Base-by-base conservation (phyloP, 1,140 invertebrate genomes). In the Aricia agestis region DNA sequence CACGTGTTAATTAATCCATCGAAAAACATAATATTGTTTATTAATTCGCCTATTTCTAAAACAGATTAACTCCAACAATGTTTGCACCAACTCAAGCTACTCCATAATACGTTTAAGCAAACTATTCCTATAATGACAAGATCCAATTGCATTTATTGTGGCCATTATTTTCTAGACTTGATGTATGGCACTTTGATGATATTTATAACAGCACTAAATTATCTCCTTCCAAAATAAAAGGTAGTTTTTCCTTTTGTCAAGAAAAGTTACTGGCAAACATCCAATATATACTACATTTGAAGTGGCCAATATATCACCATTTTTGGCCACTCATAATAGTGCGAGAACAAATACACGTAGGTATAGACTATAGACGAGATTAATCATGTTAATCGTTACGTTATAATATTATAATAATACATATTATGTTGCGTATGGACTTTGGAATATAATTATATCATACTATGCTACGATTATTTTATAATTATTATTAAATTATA, bases 241-340 rank as follows among this genome's bases (percentile, higher is more conserved):
- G 59, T 63, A 63, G 19, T 63, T 63, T 59, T 63, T 63, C 59
- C 59, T 63, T 52, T 63, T 63, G 59, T 63, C 59, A 63, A 63
- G 59, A 63, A 25, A 63, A 63, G 18, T 19, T 25, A 63, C 19
- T 63, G 59, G 59, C 59, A 25, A 19, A 25, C 18, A 63, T 63
- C 59, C 59, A 63, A 63, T 63, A 25, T 63, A 63, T 63, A 18
- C 59, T 18, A 19, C 18, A 63, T 63, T 25, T 25, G 59, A 63
- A 63, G 59, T 63, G 59, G 19, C 59, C 17, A 6, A 19, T 63
- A 63, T 63, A 63, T 63, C 59, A 52, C 9, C 45, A 52, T 63
- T 63, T 63, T 63, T 63, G 19, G 18, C 10, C 59, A 63, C 59
- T 63, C 59, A 63, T 63, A 63, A 63, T 63, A 52, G 45, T 15